Conservation (phyloP, 2,113 vertebrate genomes). For the Blennius ocellaris region DNA sequence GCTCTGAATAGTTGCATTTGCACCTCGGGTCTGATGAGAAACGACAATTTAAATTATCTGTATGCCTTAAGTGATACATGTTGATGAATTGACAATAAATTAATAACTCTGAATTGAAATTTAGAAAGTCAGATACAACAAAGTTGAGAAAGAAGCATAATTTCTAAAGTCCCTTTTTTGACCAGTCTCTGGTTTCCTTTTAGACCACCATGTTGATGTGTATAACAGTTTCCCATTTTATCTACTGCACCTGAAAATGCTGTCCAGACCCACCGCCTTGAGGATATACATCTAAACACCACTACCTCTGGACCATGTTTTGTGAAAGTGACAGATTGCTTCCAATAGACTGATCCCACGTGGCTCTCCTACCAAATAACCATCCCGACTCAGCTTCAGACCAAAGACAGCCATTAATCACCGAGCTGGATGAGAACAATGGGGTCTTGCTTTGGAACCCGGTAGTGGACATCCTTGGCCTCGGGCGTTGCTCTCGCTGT, state of each 20-base stretch:
- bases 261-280: constrained; percentile 26
- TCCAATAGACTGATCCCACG: constrained; percentile 49
- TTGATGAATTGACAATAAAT: too few species aligned
- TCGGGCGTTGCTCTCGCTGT: constrained; percentile 56
- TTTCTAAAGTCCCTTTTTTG: background rate
- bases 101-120: background rate
- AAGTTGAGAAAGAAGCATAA: background rate
- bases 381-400: constrained; percentile 46
- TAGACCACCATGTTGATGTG: constrained; percentile 5
- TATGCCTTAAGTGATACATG: too few species aligned
- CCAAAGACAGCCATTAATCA: constrained; percentile 71
- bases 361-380: constrained; percentile 58
- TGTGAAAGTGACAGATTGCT: constrained; percentile 52
- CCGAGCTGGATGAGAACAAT: constrained; percentile 53
- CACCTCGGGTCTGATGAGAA: too few species aligned
- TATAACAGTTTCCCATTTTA: constrained; percentile 8
- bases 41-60: too few species aligned
- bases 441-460: constrained; percentile 49
- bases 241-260: constrained; percentile 28
- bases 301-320: constrained; percentile 28
- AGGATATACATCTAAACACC: constrained; percentile 32
- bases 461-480: constrained; percentile 67
- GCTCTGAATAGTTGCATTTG: too few species aligned
- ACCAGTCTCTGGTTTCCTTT: background rate
- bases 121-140: background rate